These are phyloP conservation scores for Drosophila kohkoa DNA, from an alignment of 1,140 invertebrate species.

Conservation along the genomic window DNA sequence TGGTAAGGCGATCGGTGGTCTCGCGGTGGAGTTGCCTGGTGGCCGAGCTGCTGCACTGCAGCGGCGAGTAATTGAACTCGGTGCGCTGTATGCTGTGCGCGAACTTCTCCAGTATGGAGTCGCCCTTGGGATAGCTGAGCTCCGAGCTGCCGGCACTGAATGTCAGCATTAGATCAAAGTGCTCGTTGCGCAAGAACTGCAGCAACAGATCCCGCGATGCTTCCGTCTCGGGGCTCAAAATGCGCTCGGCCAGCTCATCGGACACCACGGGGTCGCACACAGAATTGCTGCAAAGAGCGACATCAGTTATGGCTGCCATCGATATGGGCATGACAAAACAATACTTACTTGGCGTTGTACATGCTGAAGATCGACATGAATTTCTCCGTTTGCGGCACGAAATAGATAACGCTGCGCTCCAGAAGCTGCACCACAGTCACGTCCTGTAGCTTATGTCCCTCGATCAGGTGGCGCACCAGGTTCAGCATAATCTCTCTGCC, in stretches of 20 bases:
- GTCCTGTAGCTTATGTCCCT: slow-evolving; percentile 89
- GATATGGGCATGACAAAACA: too few species aligned
- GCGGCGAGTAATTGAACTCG: slow-evolving; percentile 74
- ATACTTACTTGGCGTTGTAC: slow-evolving; percentile 74
- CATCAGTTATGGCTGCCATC: background rate
- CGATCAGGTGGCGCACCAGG: slow-evolving; percentile 92
- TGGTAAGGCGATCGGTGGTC: slow-evolving; percentile 85
- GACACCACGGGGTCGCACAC: slow-evolving; percentile 75
- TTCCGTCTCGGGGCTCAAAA: slow-evolving; percentile 70
- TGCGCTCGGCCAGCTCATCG: slow-evolving; percentile 77
- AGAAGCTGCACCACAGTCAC: slow-evolving; percentile 88
- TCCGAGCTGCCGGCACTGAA: slow-evolving; percentile 76
- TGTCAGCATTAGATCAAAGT: slow-evolving; percentile 76
- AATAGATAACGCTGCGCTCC: slow-evolving; percentile 90
- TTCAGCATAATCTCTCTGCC: slow-evolving; percentile 94
- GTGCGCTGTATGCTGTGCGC: slow-evolving; percentile 71
- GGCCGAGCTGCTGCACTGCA: slow-evolving; percentile 65
- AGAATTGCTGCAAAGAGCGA: slow-evolving; percentile 52
- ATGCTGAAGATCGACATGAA: slow-evolving; percentile 63
- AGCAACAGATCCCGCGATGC: slow-evolving; percentile 63
- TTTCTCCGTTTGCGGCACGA: slow-evolving; percentile 88
- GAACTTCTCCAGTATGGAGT: slow-evolving; percentile 73
- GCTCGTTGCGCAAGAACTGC: slow-evolving; percentile 71
- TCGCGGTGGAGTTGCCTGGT: slow-evolving; percentile 61
- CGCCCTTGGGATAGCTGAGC: slow-evolving; percentile 62